A percentile compares a stretch with the other conserved stretches of the same genome.
Conservation (phyloP, 2,113 vertebrate genomes). For the Balaeniceps rex region DNA sequence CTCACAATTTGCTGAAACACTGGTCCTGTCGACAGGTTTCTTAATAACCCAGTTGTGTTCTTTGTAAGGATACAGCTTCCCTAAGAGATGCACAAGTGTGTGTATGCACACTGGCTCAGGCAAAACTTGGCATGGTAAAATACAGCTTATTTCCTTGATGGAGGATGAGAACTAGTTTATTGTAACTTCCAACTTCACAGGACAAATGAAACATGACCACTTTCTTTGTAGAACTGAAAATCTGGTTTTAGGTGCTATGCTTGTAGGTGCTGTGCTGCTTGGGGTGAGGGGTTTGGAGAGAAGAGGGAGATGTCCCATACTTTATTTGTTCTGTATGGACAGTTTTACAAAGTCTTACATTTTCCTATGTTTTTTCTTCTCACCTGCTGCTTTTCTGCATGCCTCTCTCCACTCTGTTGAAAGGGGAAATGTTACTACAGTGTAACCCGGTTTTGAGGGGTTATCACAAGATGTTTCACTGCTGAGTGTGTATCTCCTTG, state of each 20-base stretch:
- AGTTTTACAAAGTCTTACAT: neutral
- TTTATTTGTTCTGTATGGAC: neutral
- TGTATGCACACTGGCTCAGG: neutral
- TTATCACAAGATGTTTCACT: neutral
- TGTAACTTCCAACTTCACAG: neutral
- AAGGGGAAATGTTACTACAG: neutral
- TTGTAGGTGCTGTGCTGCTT: neutral
- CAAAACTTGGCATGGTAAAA: neutral
- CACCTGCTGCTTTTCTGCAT: neutral
- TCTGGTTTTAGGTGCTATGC: neutral
- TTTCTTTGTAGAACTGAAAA: neutral
- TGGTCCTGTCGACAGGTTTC: neutral
- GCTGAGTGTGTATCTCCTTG: rapidly evolving
- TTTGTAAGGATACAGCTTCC: neutral
- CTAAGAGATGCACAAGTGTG: neutral
- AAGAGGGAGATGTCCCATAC: neutral
- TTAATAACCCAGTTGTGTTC: neutral
- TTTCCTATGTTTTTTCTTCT: neutral
- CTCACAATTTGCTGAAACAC: neutral
- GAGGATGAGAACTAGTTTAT: neutral
- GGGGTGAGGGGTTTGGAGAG: neutral
- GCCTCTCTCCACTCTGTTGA: neutral
- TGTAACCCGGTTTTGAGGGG: neutral
- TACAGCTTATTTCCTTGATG: neutral
- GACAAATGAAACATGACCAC: neutral